Conservation (phyloP, 2,888 invertebrate genomes). For the Tineola bisselliella region DNA sequence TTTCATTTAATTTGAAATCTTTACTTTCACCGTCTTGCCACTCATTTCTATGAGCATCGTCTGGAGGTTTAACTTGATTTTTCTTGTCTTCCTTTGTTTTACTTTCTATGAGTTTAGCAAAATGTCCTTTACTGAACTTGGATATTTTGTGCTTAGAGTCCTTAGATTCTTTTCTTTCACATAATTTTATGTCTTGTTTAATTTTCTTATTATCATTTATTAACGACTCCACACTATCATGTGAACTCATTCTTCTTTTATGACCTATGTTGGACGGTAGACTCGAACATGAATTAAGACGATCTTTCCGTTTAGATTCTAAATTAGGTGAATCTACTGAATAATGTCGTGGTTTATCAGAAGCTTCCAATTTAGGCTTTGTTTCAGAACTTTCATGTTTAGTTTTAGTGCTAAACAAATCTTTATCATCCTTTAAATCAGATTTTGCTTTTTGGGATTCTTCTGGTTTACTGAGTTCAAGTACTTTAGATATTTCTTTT, state of each 20-base stretch:
- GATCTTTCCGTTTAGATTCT: conserved; percentile 68
- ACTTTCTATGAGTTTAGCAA: conserved; percentile 68
- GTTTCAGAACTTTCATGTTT: conserved; percentile 19
- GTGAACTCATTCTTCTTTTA: conserved; percentile 82
- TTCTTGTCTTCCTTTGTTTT: conserved; percentile 71
- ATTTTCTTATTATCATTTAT: conserved; percentile 72
- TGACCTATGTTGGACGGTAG: conserved; percentile 72
- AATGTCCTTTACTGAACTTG: conserved; percentile 69
- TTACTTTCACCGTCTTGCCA: conserved; percentile 33
- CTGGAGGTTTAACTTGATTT: conserved; percentile 58
- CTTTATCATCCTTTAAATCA: conserved; percentile 62
- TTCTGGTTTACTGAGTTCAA: conserved; percentile 26
- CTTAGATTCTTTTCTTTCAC: conserved; percentile 77
- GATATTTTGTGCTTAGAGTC: conserved; percentile 66
- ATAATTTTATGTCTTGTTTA: conserved; percentile 63
- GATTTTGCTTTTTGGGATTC: conserved; percentile 34
- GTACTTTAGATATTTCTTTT: conserved; percentile 39
- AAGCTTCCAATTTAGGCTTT: conserved; percentile 39
- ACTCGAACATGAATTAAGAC: conserved; percentile 67
- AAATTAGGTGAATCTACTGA: conserved; percentile 54
- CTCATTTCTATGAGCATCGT: conserved; percentile 44
- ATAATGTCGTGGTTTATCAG: conserved; percentile 59
- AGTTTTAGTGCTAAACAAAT: conserved; percentile 21
- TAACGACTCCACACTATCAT: conserved; percentile 71
- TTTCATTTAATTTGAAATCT: conserved; percentile 25